These are phyloP conservation scores for Poicephalus gulielmi DNA, from an alignment of 2,113 vertebrate species.

Conservation along the genomic window DNA sequence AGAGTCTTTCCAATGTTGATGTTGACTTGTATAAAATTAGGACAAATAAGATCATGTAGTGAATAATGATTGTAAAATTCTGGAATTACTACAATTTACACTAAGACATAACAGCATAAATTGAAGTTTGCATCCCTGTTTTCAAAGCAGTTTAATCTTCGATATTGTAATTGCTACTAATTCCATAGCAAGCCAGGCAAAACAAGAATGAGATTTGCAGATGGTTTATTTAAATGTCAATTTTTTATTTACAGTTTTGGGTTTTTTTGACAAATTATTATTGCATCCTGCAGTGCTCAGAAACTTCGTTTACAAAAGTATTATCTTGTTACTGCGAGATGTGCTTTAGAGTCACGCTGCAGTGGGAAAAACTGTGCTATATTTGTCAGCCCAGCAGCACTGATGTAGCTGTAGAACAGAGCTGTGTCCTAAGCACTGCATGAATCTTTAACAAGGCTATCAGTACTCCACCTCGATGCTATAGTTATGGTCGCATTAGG, in stretches of 20 bases:
- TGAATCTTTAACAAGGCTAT: constrained; percentile 63
- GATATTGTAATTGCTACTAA: background rate
- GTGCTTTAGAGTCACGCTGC: background rate
- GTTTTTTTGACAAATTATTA: background rate
- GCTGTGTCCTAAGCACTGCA: background rate
- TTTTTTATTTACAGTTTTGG: background rate
- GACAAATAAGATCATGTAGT: background rate
- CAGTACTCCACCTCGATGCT: background rate
- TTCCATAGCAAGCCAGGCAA: background rate
- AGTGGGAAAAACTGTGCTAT: constrained; percentile 12
- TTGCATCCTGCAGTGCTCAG: background rate
- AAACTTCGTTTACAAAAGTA: background rate
- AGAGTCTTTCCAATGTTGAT: background rate
- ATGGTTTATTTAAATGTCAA: background rate
- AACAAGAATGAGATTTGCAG: background rate
- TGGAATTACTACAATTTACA: background rate
- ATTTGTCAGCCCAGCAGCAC: background rate
- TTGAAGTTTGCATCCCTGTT: background rate
- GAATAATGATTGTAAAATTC: background rate
- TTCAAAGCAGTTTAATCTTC: background rate
- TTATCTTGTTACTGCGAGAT: background rate
- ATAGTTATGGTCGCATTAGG: background rate
- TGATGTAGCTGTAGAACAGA: background rate
- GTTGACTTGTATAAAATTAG: background rate
- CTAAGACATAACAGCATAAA: background rate